Percentiles rank a stretch among this genome's conserved stretches.
Evolutionary conservation across 1,140 invertebrate genomes (phyloP).

Genomic region (Hirudo medicinalis): DNA sequence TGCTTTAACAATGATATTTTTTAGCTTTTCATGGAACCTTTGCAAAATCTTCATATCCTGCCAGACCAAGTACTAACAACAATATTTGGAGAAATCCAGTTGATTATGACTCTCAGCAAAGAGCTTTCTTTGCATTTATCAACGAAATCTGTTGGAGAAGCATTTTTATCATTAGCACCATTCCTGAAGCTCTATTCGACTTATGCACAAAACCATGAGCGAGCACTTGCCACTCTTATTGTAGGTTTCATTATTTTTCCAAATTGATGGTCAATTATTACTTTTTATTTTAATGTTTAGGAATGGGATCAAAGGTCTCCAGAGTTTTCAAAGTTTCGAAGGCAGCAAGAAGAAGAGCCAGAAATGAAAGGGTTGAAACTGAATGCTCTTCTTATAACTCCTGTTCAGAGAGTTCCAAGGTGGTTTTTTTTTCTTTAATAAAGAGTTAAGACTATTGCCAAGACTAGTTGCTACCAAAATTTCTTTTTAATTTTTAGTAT

Average conservation of each 20-base stretch:
- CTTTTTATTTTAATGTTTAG: constrained; percentile 33
- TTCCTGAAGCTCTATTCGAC: constrained; percentile 65
- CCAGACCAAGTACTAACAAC: constrained; percentile 46
- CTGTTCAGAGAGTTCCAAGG: constrained; percentile 60
- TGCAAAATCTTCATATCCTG: constrained; percentile 49
- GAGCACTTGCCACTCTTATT: constrained; percentile 38
- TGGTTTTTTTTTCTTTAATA: constrained; percentile 17
- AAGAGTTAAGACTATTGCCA: too few relatives aligned
- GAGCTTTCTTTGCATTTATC: constrained; percentile 53
- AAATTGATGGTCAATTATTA: not conserved
- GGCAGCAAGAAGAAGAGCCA: constrained; percentile 53
- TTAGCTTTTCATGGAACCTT: constrained; percentile 54
- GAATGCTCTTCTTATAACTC: constrained; percentile 56
- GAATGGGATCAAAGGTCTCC: constrained; percentile 48
- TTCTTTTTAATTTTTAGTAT: too few relatives aligned
- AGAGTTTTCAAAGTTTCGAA: constrained; percentile 46
- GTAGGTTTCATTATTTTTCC: constrained; percentile 24
- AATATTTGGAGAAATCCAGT: constrained; percentile 57
- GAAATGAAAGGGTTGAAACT: constrained; percentile 55
- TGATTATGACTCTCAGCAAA: constrained; percentile 57
- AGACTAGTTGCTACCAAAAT: too few relatives aligned
- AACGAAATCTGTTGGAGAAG: constrained; percentile 49
- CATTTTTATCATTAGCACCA: constrained; percentile 57
- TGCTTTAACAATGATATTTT: too few relatives aligned
- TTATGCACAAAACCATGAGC: constrained; percentile 61